phyloP scores from a whole-genome alignment of 2,888 invertebrate genomes.

The Heliothis peltigera region DNA sequence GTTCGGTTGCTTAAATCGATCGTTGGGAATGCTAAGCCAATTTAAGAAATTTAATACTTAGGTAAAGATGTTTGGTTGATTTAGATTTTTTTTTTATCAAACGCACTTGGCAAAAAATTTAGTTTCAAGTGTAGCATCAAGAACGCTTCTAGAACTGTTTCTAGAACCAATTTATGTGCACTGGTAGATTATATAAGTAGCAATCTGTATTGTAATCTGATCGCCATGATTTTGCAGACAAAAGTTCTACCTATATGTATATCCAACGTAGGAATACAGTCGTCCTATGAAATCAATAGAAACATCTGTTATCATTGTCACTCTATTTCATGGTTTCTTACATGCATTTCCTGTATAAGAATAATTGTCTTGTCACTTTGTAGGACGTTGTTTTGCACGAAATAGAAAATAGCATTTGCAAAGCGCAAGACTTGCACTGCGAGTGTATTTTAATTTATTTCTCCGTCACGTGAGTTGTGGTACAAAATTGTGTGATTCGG shows the following conservation, averaged over 20 bases:
- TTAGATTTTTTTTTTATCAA: background rate
- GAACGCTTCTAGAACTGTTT: no score
- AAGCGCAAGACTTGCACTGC: conserved; percentile 24
- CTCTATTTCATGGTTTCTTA: background rate
- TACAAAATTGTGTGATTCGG: conserved; percentile 38
- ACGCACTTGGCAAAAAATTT: background rate
- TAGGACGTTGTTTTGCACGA: conserved; percentile 17
- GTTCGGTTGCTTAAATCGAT: conserved; percentile 13
- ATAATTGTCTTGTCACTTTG: conserved; percentile 29
- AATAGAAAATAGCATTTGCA: conserved; percentile 45
- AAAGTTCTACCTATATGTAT: no score
- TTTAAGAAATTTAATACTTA: background rate
- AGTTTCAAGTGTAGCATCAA: no score
- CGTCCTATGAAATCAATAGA: no score
- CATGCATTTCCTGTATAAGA: conserved; percentile 1
- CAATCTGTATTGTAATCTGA: no score
- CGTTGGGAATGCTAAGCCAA: background rate
- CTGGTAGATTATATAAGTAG: no score
- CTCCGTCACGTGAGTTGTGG: conserved; percentile 30
- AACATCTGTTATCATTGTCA: background rate
- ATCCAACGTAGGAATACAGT: no score
- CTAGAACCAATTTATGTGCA: no score
- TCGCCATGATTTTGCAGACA: no score
- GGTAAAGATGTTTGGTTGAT: background rate
- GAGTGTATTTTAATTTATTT: conserved; percentile 54